Conservation (phyloP, 2,888 invertebrate species). For the Mesorhabditis spiculigera region DNA sequence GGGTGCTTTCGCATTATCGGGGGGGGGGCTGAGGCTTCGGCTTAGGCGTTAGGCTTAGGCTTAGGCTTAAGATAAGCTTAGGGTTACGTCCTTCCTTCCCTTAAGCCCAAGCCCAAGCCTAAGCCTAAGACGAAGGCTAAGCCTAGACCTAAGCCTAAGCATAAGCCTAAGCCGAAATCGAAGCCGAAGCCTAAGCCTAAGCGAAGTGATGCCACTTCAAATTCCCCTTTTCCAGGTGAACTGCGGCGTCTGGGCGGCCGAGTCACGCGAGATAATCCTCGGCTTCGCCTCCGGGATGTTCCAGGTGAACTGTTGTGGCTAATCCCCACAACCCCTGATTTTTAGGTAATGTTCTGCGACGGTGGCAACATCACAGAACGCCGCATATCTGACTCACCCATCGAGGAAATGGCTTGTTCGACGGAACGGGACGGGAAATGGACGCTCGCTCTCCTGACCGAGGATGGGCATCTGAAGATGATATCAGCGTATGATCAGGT, state of each 20-base stretch:
- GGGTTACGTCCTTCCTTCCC: constrained; percentile 81
- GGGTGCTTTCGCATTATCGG: neutral
- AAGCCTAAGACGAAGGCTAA: too few relatives aligned
- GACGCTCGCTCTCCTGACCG: constrained; percentile 43
- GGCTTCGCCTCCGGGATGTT: constrained; percentile 48
- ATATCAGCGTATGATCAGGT: constrained; percentile 31
- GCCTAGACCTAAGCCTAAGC: too few relatives aligned
- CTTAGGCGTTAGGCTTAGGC: constrained; percentile 71
- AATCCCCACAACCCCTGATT: neutral
- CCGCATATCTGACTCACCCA: constrained; percentile 29
- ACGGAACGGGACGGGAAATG: constrained; percentile 35
- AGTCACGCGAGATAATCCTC: constrained; percentile 75
- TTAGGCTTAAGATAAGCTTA: constrained; percentile 79
- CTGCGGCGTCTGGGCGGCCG: constrained; percentile 96
- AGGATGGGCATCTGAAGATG: constrained; percentile 26
- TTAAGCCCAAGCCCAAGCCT: neutral
- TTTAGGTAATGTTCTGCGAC: constrained; percentile 37
- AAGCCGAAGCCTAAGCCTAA: too few relatives aligned
- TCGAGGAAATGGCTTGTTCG: constrained; percentile 42
- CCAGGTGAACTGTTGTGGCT: constrained; percentile 23
- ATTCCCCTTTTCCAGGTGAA: constrained; percentile 70
- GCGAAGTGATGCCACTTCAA: too few relatives aligned
- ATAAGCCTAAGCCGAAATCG: too few relatives aligned
- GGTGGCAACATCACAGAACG: constrained; percentile 50
- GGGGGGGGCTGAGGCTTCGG: neutral